Evolutionary conservation across 1,140 invertebrate genomes (phyloP), one percentile per base, ranked within the genome.

Genomic region (Brachystomella parvula): DNA sequence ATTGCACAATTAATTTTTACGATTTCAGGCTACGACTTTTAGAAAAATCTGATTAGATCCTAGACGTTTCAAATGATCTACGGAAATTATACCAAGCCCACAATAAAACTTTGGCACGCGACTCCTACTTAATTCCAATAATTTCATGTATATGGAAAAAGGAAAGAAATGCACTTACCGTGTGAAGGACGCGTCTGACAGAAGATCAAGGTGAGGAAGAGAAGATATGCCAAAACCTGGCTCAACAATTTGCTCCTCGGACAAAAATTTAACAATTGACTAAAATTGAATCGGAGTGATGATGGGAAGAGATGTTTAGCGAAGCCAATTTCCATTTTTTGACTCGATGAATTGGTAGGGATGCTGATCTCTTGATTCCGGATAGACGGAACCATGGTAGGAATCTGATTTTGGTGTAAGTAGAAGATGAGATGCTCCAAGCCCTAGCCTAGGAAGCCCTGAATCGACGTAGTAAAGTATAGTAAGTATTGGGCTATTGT

Each of bases 61-160:
- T 39, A 39, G 35, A 39, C 19, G 6, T 39, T 39, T 39, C 35
- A 39, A 19, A 39, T 6, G 35, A 39, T 39, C 6, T 9, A 19
- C 6, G 6, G 35, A 19, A 39, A 39, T 39, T 6, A 39, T 39
- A 19, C 49, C 24, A n/a, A n/a, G 12, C 9, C 9, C 24, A 24
- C 21, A 53, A 19, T 53, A 53, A 53, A n/a, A n/a, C n/a, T n/a
- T n/a, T n/a, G n/a, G n/a, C n/a, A n/a, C n/a, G n/a, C n/a, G n/a
- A n/a, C n/a, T n/a, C n/a, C n/a, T n/a, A 44, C n/a, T 26, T 53
- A 53, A 53, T 53, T 53, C n/a, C n/a, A 19, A 17, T 53, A 53
- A 19, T 24, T 12, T 44, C n/a, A n/a, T 12, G 39, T n/a, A 44
- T 44, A 53, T 19, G 49, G 49, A 15, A 6, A 17, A 15, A 24